Conservation (phyloP, 2,797 vertebrate species). For the Eulemur rubriventer region DNA sequence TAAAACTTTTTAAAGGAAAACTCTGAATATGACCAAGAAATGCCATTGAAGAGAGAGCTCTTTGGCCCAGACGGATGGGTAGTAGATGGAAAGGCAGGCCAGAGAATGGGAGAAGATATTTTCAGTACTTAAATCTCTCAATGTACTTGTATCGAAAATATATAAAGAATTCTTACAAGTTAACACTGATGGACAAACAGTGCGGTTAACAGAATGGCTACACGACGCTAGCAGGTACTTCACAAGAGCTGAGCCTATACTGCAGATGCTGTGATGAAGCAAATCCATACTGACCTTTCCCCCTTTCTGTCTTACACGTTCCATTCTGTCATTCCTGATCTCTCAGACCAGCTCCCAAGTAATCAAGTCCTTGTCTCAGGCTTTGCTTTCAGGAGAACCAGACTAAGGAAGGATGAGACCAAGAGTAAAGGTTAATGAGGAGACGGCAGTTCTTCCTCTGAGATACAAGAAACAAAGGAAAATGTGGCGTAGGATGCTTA, state of each 20-base stretch:
- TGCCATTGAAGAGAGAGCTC: neutral
- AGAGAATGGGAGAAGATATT: neutral
- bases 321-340: neutral
- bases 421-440: neutral
- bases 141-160: neutral
- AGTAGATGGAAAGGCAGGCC: neutral
- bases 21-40: neutral
- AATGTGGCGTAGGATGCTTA: neutral
- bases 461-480: neutral
- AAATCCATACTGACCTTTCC: neutral
- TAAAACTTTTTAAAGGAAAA: conserved; percentile 4
- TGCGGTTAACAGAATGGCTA: neutral
- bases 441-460: neutral
- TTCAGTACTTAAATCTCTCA: neutral
- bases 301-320: neutral
- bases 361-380: neutral
- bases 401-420: neutral
- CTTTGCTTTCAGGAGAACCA: neutral
- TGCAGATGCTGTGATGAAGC: neutral
- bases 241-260: neutral
- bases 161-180: neutral
- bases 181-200: neutral
- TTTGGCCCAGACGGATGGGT: neutral
- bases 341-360: neutral
- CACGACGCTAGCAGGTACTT: neutral